phyloP scores from a whole-genome alignment of 2,888 invertebrate species.

The Sinotaia quadrata region DNA sequence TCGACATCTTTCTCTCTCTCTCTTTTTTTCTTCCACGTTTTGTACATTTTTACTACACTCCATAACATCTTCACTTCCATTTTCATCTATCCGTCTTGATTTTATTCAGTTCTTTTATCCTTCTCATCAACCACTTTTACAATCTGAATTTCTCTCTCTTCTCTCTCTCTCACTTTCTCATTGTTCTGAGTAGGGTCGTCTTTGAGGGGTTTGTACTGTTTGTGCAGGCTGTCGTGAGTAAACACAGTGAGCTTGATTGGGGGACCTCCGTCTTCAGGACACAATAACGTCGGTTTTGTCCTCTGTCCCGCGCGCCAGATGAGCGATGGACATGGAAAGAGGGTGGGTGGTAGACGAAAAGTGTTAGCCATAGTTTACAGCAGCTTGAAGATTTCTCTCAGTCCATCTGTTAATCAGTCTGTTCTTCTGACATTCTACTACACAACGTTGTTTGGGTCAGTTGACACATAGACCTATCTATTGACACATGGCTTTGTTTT shows the following conservation, averaged over 20 bases:
- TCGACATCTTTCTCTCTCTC: too few relatives aligned
- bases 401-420: too few relatives aligned
- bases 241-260: conserved; percentile 31
- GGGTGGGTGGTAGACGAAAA: background rate
- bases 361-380: too few relatives aligned
- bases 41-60: background rate
- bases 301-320: conserved; percentile 3
- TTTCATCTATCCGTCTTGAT: too few relatives aligned
- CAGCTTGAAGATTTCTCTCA: too few relatives aligned
- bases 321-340: conserved; percentile 7
- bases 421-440: too few relatives aligned
- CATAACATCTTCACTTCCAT: too few relatives aligned
- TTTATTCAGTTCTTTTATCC: too few relatives aligned
- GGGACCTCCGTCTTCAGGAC: background rate
- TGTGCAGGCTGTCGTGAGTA: conserved; percentile 26
- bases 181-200: conserved; percentile 2
- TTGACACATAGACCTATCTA: too few relatives aligned
- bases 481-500: too few relatives aligned
- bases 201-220: conserved; percentile 19
- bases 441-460: too few relatives aligned
- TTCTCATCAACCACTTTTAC: background rate
- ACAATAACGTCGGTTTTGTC: conserved; percentile 18
- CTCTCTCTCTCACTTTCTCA: background rate
- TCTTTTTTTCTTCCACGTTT: conserved; percentile 4
- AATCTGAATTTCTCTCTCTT: background rate